These are phyloP conservation scores for Pristionchus fissidentatus DNA, from an alignment of 2,888 invertebrate genomes.

Conservation along the genomic window DNA sequence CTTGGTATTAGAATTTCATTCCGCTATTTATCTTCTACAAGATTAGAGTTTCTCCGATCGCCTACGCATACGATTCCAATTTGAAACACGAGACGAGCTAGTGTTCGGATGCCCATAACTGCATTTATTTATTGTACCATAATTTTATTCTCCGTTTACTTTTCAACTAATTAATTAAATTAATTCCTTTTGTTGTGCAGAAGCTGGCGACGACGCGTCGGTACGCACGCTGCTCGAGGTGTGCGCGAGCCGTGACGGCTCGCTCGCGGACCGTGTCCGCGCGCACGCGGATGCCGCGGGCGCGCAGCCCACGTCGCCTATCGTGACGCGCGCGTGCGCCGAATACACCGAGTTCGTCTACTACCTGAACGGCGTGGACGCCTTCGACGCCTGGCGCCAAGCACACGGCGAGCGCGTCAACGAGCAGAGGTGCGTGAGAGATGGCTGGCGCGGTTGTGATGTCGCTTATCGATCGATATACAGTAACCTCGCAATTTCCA, in stretches of 20 bases:
- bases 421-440: neutral
- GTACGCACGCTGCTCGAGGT: slow-evolving; percentile 11
- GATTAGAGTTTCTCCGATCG: no score
- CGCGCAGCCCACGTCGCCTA: neutral
- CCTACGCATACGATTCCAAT: no score
- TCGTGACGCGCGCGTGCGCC: neutral
- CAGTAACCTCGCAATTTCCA: neutral
- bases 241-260: slow-evolving; percentile 32
- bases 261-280: slow-evolving; percentile 20
- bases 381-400: slow-evolving; percentile 37
- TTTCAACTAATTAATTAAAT: neutral
- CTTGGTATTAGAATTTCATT: no score
- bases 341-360: slow-evolving; percentile 37
- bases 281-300: neutral
- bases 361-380: slow-evolving; percentile 30
- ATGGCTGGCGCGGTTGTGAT: neutral
- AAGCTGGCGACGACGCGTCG: slow-evolving; percentile 14
- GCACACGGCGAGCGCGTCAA: slow-evolving; percentile 40
- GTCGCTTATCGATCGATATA: neutral
- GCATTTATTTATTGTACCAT: neutral
- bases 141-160: neutral
- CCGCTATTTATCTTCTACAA: no score
- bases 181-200: neutral
- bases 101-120: no score
- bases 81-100: no score